A percentile compares a stretch with the other conserved stretches of the same genome.
Conservation (phyloP, 2,797 vertebrate genomes). For the Lagocephalus sceleratus region DNA sequence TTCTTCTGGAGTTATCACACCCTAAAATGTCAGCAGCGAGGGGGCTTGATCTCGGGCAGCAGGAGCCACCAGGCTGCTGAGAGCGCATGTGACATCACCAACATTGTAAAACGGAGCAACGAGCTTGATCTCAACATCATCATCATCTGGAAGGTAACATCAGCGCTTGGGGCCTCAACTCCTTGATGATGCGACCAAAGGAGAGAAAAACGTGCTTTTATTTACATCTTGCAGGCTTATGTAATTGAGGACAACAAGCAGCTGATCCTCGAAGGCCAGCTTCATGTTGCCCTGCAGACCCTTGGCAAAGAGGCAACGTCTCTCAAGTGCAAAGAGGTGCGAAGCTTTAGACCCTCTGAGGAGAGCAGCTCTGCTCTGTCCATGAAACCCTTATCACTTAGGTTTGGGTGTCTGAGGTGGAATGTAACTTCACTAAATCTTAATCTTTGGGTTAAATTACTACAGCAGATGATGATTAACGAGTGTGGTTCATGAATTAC, state of each 20-base stretch:
- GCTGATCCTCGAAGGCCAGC: constrained; percentile 94
- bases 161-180: too few species aligned
- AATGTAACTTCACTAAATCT: too few species aligned
- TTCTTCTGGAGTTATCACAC: constrained; percentile 84
- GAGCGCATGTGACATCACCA: constrained; percentile 54
- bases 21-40: constrained; percentile 67
- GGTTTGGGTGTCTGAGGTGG: too few species aligned
- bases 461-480: too few species aligned
- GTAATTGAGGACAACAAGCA: constrained; percentile 96
- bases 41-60: constrained; percentile 30
- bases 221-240: constrained; percentile 88
- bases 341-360: too few species aligned
- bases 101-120: constrained; percentile 82
- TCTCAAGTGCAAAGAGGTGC: constrained; percentile 88
- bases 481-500: too few species aligned
- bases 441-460: too few species aligned
- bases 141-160: constrained; percentile 94
- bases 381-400: too few species aligned
- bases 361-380: too few species aligned
- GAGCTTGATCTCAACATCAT: constrained; percentile 90
- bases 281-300: constrained; percentile 87
- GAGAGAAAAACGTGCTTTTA: too few species aligned
- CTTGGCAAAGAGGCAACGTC: constrained; percentile 90
- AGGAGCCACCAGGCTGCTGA: constrained; percentile 37
- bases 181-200: too few species aligned